Conservation (phyloP, 2,888 invertebrate species). For the Cerceris rybyensis region DNA sequence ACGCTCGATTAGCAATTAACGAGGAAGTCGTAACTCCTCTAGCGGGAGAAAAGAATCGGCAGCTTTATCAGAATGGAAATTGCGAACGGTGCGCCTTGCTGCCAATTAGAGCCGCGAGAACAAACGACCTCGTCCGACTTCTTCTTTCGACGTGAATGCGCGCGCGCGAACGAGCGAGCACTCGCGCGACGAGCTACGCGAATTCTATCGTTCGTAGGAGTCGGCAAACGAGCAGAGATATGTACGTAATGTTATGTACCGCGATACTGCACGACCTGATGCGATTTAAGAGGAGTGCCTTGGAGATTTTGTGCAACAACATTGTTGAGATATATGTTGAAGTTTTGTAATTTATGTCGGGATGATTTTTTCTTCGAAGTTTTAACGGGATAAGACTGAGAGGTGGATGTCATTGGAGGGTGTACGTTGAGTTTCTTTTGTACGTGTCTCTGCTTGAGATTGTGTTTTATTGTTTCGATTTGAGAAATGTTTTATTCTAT, state of each 20-base stretch:
- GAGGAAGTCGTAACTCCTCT: slow-evolving; percentile 76
- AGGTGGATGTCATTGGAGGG: too few relatives aligned
- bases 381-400: too few relatives aligned
- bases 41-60: slow-evolving; percentile 53
- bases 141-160: slow-evolving; percentile 61
- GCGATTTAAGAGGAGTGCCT: slow-evolving; percentile 39
- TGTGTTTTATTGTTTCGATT: too few relatives aligned
- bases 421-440: too few relatives aligned
- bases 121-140: slow-evolving; percentile 76
- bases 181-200: slow-evolving; percentile 34
- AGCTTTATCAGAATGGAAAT: slow-evolving; percentile 79
- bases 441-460: too few relatives aligned
- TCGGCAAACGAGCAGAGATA: slow-evolving; percentile 23
- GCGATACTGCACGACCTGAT: slow-evolving; percentile 15
- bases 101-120: slow-evolving; percentile 78
- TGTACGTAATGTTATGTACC: slow-evolving; percentile 16
- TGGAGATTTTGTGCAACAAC: slow-evolving; percentile 10
- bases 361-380: neutral
- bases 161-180: slow-evolving; percentile 33
- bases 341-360: neutral
- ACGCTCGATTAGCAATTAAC: slow-evolving; percentile 78
- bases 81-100: slow-evolving; percentile 77
- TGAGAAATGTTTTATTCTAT: too few relatives aligned
- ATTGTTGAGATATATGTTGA: neutral
- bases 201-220: slow-evolving; percentile 54